These are phyloP conservation scores for Garra rufa DNA, from an alignment of 2,113 vertebrate species.

Conservation along the genomic window DNA sequence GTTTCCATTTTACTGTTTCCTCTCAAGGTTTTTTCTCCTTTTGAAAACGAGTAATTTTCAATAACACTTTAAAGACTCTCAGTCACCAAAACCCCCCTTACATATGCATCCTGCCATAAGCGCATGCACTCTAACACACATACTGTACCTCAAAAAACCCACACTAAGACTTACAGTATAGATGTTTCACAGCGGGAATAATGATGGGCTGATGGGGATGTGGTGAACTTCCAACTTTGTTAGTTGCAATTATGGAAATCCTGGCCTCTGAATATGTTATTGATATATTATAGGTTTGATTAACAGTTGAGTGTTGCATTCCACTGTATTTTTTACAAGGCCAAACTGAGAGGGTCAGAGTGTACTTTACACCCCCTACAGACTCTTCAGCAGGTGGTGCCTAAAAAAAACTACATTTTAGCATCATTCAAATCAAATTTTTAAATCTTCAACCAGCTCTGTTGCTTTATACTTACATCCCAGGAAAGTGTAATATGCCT, in stretches of 20 bases:
- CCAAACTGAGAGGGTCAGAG: neutral
- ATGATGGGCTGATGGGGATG: neutral
- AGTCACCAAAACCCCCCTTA: neutral
- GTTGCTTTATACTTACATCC: conserved; percentile 45
- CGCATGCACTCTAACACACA: neutral
- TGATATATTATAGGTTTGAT: neutral
- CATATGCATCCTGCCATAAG: too few relatives aligned
- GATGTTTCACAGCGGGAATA: conserved; percentile 50
- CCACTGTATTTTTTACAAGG: conserved; percentile 1
- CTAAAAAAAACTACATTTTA: conserved; percentile 26
- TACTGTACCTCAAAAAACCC: neutral
- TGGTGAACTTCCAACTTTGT: conserved; percentile 35
- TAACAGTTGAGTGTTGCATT: neutral
- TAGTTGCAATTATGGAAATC: conserved; percentile 42
- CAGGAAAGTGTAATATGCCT: conserved; percentile 36
- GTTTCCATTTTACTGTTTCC: neutral
- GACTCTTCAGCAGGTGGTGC: conserved; percentile 40
- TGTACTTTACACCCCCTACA: conserved; percentile 48
- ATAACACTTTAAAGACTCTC: neutral
- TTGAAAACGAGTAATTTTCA: neutral
- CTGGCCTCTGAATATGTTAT: conserved; percentile 47
- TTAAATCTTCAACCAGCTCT: neutral
- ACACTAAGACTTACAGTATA: conserved; percentile 39
- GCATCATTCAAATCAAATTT: neutral
- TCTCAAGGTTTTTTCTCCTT: too few relatives aligned